These are phyloP conservation scores for Picathartes gymnocephalus DNA, from an alignment of 2,113 vertebrate species.

Conservation along the genomic window DNA sequence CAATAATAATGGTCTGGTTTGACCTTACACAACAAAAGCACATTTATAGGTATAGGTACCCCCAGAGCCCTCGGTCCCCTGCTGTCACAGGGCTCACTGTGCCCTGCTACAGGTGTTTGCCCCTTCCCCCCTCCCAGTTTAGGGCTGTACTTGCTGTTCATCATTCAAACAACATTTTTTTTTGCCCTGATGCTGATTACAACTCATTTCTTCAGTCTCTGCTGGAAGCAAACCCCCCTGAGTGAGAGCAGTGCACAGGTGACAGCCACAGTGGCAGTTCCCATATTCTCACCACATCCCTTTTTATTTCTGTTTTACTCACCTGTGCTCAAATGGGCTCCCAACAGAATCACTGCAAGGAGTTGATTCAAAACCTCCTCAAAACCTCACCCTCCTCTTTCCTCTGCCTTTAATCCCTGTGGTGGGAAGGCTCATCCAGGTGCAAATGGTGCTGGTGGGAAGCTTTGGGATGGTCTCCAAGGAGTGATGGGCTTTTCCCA, in stretches of 20 bases:
- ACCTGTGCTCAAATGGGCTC: rapidly evolving
- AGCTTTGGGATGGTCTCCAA: background rate
- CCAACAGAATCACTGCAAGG: rapidly evolving
- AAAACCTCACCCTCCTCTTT: rapidly evolving
- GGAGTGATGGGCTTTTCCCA: background rate
- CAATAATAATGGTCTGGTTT: rapidly evolving
- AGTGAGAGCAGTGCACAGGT: background rate
- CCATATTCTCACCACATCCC: background rate
- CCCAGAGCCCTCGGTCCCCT: rapidly evolving
- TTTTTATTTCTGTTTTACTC: background rate
- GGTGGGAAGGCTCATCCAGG: background rate
- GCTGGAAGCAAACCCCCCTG: rapidly evolving
- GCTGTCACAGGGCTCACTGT: rapidly evolving
- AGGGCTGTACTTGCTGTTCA: background rate
- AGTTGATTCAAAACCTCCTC: rapidly evolving
- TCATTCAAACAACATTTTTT: background rate
- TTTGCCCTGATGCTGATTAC: background rate
- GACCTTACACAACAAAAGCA: background rate
- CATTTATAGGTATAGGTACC: rapidly evolving
- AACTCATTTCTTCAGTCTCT: background rate
- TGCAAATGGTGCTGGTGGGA: background rate
- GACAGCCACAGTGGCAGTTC: rapidly evolving
- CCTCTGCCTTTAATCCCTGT: background rate
- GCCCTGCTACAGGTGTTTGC: background rate
- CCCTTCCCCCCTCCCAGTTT: background rate